Evolutionary conservation across 2,113 vertebrate genomes (phyloP).

Genomic region (Ptilorrhoa leucosticta): DNA sequence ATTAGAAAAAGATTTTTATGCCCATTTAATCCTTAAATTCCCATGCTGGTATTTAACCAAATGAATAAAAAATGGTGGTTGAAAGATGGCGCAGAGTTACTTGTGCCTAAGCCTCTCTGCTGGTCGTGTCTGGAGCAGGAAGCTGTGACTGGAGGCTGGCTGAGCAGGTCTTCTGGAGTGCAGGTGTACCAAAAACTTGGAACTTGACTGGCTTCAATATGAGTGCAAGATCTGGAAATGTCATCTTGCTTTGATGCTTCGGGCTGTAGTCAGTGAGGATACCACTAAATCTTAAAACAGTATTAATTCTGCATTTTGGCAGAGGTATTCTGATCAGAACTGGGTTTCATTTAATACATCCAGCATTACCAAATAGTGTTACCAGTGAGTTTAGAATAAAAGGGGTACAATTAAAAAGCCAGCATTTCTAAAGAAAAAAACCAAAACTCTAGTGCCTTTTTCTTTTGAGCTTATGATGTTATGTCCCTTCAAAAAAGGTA

Average conservation of each 20-base stretch:
- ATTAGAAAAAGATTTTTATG: background rate
- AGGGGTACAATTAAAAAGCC: conserved; percentile 21
- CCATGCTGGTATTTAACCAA: background rate
- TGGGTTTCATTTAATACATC: background rate
- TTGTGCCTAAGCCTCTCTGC: background rate
- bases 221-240: background rate
- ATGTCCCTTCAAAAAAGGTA: background rate
- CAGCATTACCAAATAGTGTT: conserved; percentile 9
- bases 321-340: background rate
- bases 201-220: background rate
- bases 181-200: background rate
- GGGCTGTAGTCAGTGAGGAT: background rate
- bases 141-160: background rate
- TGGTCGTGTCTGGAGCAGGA: background rate
- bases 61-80: background rate
- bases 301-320: background rate
- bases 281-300: background rate
- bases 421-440: conserved; percentile 49
- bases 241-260: background rate
- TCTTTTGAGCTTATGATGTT: conserved; percentile 31
- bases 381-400: background rate
- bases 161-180: background rate
- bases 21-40: background rate
- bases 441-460: conserved; percentile 69
- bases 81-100: background rate